phyloP scores from a whole-genome alignment of 2,797 vertebrate species.

The Peromyscus melanophrys region DNA sequence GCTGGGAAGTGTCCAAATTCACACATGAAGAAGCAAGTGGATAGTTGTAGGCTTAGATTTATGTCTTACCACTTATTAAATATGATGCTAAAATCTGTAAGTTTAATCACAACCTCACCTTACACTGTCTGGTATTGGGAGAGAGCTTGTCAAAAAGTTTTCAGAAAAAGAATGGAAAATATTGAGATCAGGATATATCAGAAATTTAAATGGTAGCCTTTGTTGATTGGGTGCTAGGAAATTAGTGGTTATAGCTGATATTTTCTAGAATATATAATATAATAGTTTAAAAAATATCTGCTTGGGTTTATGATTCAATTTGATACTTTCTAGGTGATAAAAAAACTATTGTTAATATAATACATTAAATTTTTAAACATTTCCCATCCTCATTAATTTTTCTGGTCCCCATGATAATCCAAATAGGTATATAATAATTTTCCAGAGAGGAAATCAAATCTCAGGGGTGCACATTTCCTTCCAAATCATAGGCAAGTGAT shows the following conservation, averaged over 20 bases:
- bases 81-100: slow-evolving; percentile 14
- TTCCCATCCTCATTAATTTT: background rate
- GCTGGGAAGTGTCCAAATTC: background rate
- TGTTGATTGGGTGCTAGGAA: background rate
- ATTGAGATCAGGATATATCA: slow-evolving; percentile 31
- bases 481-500: background rate
- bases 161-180: background rate
- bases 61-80: slow-evolving; percentile 1
- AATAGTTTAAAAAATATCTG: slow-evolving; percentile 23
- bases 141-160: background rate
- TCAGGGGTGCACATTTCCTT: background rate
- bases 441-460: background rate
- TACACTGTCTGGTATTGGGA: background rate
- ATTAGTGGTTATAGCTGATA: background rate
- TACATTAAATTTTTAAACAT: background rate
- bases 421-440: background rate
- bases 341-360: background rate
- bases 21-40: background rate
- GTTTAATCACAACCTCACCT: background rate
- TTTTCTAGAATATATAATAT: background rate
- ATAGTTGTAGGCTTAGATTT: background rate
- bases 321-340: slow-evolving; percentile 31
- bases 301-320: slow-evolving; percentile 18
- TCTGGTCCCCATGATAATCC: background rate
- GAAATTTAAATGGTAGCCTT: slow-evolving; percentile 47